Evolutionary conservation across 2,113 vertebrate species (phyloP), one percentile per base, ranked within the genome.

Genomic region (Dicrurus megarhynchus): DNA sequence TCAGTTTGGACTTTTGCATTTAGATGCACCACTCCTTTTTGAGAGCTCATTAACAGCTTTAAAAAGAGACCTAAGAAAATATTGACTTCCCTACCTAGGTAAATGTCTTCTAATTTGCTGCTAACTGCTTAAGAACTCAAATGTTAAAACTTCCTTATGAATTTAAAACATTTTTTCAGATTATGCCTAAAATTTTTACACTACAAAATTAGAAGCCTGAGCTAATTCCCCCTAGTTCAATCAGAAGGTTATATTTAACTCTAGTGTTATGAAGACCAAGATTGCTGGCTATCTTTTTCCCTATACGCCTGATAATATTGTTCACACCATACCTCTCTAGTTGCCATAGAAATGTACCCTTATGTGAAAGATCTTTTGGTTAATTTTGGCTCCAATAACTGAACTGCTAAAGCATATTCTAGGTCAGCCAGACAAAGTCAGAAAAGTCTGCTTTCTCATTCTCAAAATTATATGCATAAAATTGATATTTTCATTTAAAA

Each of bases 401-500:
- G 5, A 16, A 87, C 18, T 59, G 21, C 7, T 78, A 35, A 61
- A 93, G 9, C 4, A 24, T 52, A 68, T 30, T 87, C 33, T 67
- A 74, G 11, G 5, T 81, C 26, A 50, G 15, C 33, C 14, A 76
- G 35, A 44, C 3, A 77, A 75, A 87, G 35, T 52, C 33, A 75
- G 22, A 82, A 65, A 86, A 46, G 7, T 69, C 39, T 47, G 2
- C 3, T 84, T 75, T 70, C 26, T 67, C 23, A 33, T 67, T 89
- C 56, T 78, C 28, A 56, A 42, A 28, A n/a, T 24, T 55, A 47
- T 39, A 11, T 35, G 9, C 6, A 57, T 32, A 6, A 22, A 41
- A 23, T 4, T 0, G 2, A 27, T 44, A 57, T 56, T 73, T 37
- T 19, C 6, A n/a, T 27, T 39, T 21, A 1, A 7, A 47, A 57